These are phyloP conservation scores for Heteronetta atricapilla DNA, from an alignment of 2,113 vertebrate species.

Conservation along the genomic window DNA sequence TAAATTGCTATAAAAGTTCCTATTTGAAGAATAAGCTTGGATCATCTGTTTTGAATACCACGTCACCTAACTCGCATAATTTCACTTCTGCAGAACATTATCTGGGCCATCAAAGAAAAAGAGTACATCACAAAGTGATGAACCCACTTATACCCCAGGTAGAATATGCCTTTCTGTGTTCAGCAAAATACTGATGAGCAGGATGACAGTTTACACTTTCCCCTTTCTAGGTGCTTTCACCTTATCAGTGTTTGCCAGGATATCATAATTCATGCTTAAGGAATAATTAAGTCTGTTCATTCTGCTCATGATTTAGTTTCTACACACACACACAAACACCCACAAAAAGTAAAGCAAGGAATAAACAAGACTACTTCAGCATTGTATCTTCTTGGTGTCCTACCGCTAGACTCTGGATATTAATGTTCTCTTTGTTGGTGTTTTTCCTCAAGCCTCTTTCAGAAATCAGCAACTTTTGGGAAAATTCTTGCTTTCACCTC, in stretches of 20 bases:
- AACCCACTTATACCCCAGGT: neutral
- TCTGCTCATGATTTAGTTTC: neutral
- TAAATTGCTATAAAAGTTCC: neutral
- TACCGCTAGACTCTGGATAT: neutral
- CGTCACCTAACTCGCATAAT: neutral
- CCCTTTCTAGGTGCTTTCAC: neutral
- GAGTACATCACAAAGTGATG: accelerated
- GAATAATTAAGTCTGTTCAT: neutral
- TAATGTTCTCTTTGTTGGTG: neutral
- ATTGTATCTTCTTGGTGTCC: neutral
- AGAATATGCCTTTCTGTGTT: neutral
- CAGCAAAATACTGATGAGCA: neutral
- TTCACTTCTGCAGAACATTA: neutral
- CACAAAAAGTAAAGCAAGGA: neutral
- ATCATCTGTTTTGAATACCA: neutral
- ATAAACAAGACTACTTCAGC: neutral
- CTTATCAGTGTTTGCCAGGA: neutral
- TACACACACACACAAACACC: neutral
- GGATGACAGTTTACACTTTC: neutral
- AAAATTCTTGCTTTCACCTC: neutral
- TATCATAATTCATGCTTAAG: neutral
- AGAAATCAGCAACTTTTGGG: neutral
- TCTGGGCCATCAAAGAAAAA: neutral
- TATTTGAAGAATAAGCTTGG: neutral
- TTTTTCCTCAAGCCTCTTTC: neutral